Conservation (phyloP, 2,113 vertebrate species). For the Rhineura floridana region DNA sequence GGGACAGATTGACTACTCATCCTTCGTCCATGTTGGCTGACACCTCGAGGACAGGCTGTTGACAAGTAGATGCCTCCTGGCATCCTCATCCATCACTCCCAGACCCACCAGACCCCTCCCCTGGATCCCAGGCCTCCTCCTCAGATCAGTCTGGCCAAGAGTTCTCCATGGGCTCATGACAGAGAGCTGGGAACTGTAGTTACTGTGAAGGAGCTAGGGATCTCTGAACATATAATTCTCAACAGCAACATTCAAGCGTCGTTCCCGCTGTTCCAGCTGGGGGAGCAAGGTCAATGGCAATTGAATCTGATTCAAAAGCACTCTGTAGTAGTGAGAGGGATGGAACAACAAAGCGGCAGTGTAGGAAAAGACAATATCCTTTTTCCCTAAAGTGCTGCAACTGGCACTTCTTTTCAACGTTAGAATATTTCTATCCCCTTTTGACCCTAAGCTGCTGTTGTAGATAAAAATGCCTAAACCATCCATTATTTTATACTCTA, state of each 20-base stretch:
- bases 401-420: not conserved
- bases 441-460: not conserved
- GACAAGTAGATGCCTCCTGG: too few relatives aligned
- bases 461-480: not conserved
- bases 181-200: not conserved
- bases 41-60: too few relatives aligned
- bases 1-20: too few relatives aligned
- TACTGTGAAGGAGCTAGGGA: not conserved
- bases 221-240: not conserved
- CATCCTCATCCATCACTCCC: too few relatives aligned
- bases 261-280: not conserved
- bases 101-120: too few relatives aligned
- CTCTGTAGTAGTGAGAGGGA: not conserved
- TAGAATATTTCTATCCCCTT: not conserved
- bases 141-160: too few relatives aligned
- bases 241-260: not conserved
- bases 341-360: not conserved
- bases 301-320: not conserved
- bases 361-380: not conserved
- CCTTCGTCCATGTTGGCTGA: too few relatives aligned
- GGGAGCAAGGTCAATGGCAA: too few relatives aligned
- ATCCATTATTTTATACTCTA: not conserved
- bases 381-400: not conserved
- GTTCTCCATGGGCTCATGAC: not conserved
- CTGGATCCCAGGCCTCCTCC: too few relatives aligned